Conservation (phyloP, 2,888 invertebrate genomes). For the Lycaena phlaeas region DNA sequence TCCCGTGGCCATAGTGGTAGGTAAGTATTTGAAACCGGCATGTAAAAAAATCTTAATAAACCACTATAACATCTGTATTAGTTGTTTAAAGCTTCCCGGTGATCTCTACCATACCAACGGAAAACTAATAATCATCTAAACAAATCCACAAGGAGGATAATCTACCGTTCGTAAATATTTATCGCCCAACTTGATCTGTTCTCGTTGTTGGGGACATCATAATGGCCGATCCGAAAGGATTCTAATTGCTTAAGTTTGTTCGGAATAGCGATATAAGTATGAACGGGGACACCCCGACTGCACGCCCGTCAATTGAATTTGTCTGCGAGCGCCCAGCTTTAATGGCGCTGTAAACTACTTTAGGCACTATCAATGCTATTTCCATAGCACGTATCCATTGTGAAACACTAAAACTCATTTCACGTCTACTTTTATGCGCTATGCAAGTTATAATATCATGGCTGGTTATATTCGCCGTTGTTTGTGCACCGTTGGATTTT, state of each 20-base stretch:
- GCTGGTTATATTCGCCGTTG: too few species aligned
- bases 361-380: constrained; percentile 58
- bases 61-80: too few species aligned
- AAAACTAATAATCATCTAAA: too few species aligned
- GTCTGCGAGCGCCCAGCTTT: constrained; percentile 64
- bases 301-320: constrained; percentile 68
- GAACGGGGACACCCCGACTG: constrained; percentile 54
- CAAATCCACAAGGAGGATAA: too few species aligned
- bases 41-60: too few species aligned
- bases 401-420: constrained; percentile 17
- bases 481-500: constrained; percentile 2
- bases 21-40: too few species aligned
- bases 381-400: constrained; percentile 54
- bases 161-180: background rate
- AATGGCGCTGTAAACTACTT: constrained; percentile 63
- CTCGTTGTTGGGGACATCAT: background rate
- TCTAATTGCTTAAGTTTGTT: constrained; percentile 61
- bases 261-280: constrained; percentile 58
- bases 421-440: constrained; percentile 3
- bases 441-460: constrained; percentile 2
- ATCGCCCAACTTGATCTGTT: background rate
- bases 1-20: too few species aligned
- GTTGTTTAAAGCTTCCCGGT: too few species aligned
- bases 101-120: too few species aligned
- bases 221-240: constrained; percentile 37